Percentiles rank a stretch among this genome's conserved stretches.
phyloP scores from a whole-genome alignment of 2,113 vertebrate genomes.

The Archilochus colubris region DNA sequence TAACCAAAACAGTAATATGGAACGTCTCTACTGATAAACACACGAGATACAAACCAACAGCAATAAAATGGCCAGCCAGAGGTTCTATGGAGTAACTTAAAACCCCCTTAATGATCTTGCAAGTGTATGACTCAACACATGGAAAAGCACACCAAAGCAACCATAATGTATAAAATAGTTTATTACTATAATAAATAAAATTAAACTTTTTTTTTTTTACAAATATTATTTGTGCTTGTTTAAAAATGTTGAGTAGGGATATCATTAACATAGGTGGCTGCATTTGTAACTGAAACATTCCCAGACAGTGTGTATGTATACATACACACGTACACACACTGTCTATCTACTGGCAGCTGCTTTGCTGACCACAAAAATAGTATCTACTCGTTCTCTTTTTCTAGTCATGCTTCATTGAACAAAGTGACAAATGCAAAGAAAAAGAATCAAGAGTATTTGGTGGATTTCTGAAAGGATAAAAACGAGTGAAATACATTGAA shows the following conservation, averaged over 20 bases:
- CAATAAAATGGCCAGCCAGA: neutral
- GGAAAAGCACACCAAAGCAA: constrained; percentile 42
- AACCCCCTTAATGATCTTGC: neutral
- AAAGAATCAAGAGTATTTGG: constrained; percentile 65
- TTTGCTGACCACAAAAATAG: constrained; percentile 87
- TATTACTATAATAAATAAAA: constrained; percentile 94
- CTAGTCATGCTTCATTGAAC: constrained; percentile 77
- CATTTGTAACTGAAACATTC: constrained; percentile 72
- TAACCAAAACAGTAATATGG: neutral
- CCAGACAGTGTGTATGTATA: constrained; percentile 64
- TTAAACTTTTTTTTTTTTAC: constrained; percentile 90
- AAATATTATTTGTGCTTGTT: constrained; percentile 95
- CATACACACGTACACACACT: neutral
- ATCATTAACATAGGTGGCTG: constrained; percentile 73
- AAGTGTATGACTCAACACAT: neutral
- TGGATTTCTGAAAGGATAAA: constrained; percentile 62
- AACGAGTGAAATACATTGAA: constrained; percentile 62
- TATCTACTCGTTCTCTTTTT: constrained; percentile 65
- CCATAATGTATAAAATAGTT: constrained; percentile 94
- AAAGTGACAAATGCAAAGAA: constrained; percentile 77
- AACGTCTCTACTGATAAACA: neutral
- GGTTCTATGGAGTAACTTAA: neutral
- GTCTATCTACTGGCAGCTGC: constrained; percentile 77
- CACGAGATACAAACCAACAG: neutral
- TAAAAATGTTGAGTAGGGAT: constrained; percentile 85